phyloP scores from a whole-genome alignment of 2,888 invertebrate species.

The Sicus ferrugineus region DNA sequence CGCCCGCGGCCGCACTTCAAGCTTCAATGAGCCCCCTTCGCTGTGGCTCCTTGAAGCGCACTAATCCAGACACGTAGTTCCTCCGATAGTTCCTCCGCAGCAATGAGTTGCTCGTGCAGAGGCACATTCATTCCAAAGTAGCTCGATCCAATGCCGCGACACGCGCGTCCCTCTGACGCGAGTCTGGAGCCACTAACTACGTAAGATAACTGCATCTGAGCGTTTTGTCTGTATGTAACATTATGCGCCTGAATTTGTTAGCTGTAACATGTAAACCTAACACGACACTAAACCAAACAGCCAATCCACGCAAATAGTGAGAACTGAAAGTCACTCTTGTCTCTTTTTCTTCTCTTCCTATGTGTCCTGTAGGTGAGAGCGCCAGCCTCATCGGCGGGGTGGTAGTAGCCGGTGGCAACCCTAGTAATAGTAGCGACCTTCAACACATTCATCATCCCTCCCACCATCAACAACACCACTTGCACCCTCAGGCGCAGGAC shows the following conservation, averaged over 20 bases:
- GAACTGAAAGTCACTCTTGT: conserved; percentile 66
- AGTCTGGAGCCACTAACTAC: not conserved
- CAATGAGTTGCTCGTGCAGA: too few relatives aligned
- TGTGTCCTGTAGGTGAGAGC: conserved; percentile 65
- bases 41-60: too few relatives aligned
- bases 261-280: conserved; percentile 47
- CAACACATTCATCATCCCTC: conserved; percentile 56
- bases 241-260: conserved; percentile 63
- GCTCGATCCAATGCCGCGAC: too few relatives aligned
- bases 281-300: conserved; percentile 36
- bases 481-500: conserved; percentile 34
- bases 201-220: conserved; percentile 3
- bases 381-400: conserved; percentile 65
- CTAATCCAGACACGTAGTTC: not conserved
- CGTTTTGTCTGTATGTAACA: conserved; percentile 35
- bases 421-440: conserved; percentile 59
- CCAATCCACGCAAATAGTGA: conserved; percentile 37
- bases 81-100: too few relatives aligned
- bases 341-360: conserved; percentile 67
- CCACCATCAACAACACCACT: conserved; percentile 43
- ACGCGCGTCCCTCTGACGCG: not conserved
- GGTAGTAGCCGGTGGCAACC: conserved; percentile 64
- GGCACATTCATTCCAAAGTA: too few relatives aligned
- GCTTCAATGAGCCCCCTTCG: too few relatives aligned
- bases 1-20: too few relatives aligned